phyloP scores from a whole-genome alignment of 2,888 invertebrate genomes.

The Tryphoninae sp. region DNA sequence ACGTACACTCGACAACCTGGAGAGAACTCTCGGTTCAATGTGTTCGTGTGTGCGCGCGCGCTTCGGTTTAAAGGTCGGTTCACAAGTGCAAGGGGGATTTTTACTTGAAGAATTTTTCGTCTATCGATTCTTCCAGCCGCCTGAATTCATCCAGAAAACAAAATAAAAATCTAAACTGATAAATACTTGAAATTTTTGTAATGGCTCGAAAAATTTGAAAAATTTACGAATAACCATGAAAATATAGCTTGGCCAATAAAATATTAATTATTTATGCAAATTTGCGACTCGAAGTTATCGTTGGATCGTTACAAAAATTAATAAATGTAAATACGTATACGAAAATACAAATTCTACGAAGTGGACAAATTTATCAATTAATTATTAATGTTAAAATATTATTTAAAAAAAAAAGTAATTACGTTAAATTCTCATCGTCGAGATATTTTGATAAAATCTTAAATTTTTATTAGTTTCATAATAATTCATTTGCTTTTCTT shows the following conservation, averaged over 20 bases:
- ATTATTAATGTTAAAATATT: too few relatives aligned
- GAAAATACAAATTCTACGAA: background rate
- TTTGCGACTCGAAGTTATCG: too few relatives aligned
- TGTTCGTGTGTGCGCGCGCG: slow-evolving; percentile 46
- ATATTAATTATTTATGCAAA: background rate
- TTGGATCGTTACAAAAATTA: too few relatives aligned
- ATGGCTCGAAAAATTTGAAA: too few relatives aligned
- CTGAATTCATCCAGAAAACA: background rate
- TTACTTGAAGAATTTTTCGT: slow-evolving; percentile 52
- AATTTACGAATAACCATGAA: background rate
- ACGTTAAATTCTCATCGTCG: background rate
- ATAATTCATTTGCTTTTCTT: slow-evolving; percentile 13
- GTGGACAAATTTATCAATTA: too few relatives aligned
- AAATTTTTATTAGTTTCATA: background rate
- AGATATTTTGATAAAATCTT: background rate
- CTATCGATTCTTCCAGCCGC: slow-evolving; percentile 45
- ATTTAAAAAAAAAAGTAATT: background rate
- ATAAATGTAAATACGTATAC: background rate
- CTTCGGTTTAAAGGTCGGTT: slow-evolving; percentile 57
- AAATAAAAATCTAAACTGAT: background rate
- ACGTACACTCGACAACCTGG: slow-evolving; percentile 1
- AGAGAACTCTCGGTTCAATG: background rate
- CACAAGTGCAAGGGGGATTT: slow-evolving; percentile 51
- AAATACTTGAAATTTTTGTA: background rate
- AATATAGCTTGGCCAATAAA: background rate